phyloP scores from a whole-genome alignment of 2,797 vertebrate species.

The Trachops cirrhosus region DNA sequence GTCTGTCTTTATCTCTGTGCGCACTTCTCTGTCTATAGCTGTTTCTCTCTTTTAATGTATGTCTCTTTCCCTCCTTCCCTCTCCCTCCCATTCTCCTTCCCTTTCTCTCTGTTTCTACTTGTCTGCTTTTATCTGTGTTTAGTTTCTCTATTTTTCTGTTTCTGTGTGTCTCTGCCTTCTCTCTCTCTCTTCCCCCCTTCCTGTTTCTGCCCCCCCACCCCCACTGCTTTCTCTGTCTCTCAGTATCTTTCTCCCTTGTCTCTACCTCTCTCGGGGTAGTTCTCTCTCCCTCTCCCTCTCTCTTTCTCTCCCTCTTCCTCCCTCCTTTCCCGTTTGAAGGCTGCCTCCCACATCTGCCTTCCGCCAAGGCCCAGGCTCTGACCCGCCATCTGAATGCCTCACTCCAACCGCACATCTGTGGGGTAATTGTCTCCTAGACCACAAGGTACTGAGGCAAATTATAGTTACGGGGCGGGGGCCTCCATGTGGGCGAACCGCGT shows the following conservation, averaged over 20 bases:
- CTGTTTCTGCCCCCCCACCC: too few relatives aligned
- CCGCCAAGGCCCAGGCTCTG: constrained; percentile 17
- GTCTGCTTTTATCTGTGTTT: background rate
- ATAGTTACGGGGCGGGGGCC: constrained; percentile 5
- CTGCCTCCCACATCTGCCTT: constrained; percentile 46
- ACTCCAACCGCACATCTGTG: background rate
- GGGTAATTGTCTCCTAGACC: background rate
- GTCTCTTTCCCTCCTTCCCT: background rate
- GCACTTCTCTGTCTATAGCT: background rate
- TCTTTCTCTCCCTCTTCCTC: background rate
- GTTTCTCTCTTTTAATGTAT: background rate
- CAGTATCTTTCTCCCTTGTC: background rate
- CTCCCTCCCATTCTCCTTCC: background rate
- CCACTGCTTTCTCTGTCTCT: background rate
- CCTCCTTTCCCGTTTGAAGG: background rate
- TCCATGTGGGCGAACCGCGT: constrained; percentile 17
- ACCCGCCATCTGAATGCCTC: constrained; percentile 49
- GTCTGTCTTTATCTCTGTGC: background rate
- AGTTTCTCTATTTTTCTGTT: background rate
- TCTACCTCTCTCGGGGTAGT: background rate
- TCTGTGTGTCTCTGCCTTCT: background rate
- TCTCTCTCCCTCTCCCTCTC: background rate
- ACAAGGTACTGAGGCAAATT: constrained; percentile 18
- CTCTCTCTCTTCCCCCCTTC: background rate
- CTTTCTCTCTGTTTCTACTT: background rate